Evolutionary conservation across 2,888 invertebrate genomes (phyloP).

Genomic region (Sphaeridia pumilis): DNA sequence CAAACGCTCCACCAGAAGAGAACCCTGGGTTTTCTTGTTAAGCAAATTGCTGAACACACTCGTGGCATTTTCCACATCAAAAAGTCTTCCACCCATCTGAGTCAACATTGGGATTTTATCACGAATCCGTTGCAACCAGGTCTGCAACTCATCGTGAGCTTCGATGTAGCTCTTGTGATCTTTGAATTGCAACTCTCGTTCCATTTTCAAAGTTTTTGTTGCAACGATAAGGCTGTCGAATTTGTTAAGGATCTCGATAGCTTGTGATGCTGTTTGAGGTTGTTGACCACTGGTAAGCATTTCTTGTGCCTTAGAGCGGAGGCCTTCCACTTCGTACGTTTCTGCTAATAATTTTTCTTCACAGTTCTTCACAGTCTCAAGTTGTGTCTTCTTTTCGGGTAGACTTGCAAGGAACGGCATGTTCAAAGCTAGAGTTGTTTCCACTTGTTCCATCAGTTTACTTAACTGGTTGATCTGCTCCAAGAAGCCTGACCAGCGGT

Average conservation of each 20-base stretch:
- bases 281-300: constrained; percentile 77
- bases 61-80: constrained; percentile 65
- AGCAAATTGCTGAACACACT: constrained; percentile 47
- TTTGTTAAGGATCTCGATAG: constrained; percentile 69
- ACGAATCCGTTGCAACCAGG: constrained; percentile 75
- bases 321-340: constrained; percentile 73
- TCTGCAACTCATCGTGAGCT: constrained; percentile 75
- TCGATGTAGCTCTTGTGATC: constrained; percentile 83
- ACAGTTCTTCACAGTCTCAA: constrained; percentile 63
- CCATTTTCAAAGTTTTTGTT: constrained; percentile 61
- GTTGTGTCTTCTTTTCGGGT: constrained; percentile 71
- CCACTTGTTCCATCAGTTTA: constrained; percentile 67
- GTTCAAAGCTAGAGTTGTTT: constrained; percentile 59
- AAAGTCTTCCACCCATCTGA: constrained; percentile 65
- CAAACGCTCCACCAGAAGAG: constrained; percentile 70
- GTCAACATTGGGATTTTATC: constrained; percentile 77
- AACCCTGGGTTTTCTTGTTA: constrained; percentile 83
- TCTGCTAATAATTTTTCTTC: constrained; percentile 83
- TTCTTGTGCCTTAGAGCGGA: constrained; percentile 72
- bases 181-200: constrained; percentile 73
- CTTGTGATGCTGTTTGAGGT: constrained; percentile 67
- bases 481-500: constrained; percentile 79
- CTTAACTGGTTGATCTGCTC: constrained; percentile 76
- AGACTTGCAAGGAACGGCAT: constrained; percentile 65
- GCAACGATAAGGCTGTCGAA: constrained; percentile 68